Evolutionary conservation across 2,113 vertebrate species (phyloP).

Genomic region (Mionectes macconnelli): DNA sequence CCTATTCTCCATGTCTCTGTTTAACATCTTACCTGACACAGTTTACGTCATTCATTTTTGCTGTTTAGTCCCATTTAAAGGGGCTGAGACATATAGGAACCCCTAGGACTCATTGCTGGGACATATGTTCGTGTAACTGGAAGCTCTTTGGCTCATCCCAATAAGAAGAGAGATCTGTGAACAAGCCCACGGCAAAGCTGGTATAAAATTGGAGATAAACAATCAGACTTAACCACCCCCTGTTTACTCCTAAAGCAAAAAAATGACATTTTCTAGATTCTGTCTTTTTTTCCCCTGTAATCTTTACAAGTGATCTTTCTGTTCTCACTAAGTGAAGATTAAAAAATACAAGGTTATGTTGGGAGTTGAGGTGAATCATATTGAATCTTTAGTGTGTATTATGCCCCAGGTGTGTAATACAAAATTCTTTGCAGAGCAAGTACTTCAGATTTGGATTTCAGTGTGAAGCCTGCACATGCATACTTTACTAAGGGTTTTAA

Average conservation of each 20-base stretch:
- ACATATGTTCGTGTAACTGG: not conserved
- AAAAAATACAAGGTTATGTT: not conserved
- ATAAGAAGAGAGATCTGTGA: slow-evolving; percentile 42
- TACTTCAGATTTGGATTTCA: slow-evolving; percentile 47
- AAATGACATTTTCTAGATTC: slow-evolving; percentile 19
- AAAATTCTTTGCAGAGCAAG: slow-evolving; percentile 48
- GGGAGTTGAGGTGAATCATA: not conserved
- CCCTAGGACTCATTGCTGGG: not conserved
- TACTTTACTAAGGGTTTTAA: slow-evolving; percentile 28
- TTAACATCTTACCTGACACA: not conserved
- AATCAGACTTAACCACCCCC: slow-evolving; percentile 74
- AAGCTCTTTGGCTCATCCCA: not conserved
- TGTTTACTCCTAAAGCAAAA: slow-evolving; percentile 78
- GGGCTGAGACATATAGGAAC: not conserved
- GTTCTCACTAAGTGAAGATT: not conserved
- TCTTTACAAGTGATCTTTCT: slow-evolving; percentile 68
- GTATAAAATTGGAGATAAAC: slow-evolving; percentile 79
- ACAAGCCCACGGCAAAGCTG: slow-evolving; percentile 67
- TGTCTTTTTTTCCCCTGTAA: slow-evolving; percentile 49
- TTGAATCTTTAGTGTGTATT: slow-evolving; percentile 4
- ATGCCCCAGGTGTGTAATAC: not conserved
- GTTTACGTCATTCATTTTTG: not conserved
- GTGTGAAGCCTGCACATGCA: not conserved
- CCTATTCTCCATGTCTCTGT: not conserved
- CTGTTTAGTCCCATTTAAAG: not conserved